Percentiles rank a stretch among this genome's conserved stretches.
phyloP scores from a whole-genome alignment of 2,113 vertebrate genomes.

The Leptobrachium ailaonicum region DNA sequence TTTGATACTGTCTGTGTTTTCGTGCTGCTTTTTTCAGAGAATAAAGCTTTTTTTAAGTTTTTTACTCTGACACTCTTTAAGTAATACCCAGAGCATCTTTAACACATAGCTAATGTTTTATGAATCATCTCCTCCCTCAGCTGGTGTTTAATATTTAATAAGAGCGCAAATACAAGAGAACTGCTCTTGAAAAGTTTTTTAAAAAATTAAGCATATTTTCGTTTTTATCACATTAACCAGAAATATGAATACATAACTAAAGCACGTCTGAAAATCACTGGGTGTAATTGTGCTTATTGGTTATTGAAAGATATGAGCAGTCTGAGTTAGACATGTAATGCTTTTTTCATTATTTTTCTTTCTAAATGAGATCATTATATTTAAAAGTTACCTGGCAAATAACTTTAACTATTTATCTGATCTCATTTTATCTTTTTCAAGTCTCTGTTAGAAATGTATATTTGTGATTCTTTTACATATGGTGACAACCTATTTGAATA shows the following conservation, averaged over 20 bases:
- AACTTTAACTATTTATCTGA: too few species aligned
- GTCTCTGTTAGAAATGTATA: too few species aligned
- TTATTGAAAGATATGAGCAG: too few species aligned
- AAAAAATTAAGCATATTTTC: neutral
- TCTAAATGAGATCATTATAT: too few species aligned
- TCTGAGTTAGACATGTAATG: too few species aligned
- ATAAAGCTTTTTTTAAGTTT: neutral
- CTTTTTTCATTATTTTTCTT: too few species aligned
- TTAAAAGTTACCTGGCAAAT: too few species aligned
- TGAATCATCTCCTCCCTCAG: neutral
- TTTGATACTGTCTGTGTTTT: neutral
- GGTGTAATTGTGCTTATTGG: too few species aligned
- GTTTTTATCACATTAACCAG: neutral
- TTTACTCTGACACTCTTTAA: neutral
- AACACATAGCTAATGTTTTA: conserved; percentile 26
- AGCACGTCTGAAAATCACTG: neutral
- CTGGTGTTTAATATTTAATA: conserved; percentile 11
- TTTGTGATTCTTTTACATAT: too few species aligned
- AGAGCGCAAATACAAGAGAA: neutral
- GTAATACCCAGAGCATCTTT: neutral
- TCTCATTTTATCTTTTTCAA: too few species aligned
- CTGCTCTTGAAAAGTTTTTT: neutral
- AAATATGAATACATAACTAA: neutral
- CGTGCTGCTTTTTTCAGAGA: neutral
- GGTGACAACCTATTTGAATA: too few species aligned